phyloP scores from a whole-genome alignment of 2,797 vertebrate genomes.

The Botia almorhae region DNA sequence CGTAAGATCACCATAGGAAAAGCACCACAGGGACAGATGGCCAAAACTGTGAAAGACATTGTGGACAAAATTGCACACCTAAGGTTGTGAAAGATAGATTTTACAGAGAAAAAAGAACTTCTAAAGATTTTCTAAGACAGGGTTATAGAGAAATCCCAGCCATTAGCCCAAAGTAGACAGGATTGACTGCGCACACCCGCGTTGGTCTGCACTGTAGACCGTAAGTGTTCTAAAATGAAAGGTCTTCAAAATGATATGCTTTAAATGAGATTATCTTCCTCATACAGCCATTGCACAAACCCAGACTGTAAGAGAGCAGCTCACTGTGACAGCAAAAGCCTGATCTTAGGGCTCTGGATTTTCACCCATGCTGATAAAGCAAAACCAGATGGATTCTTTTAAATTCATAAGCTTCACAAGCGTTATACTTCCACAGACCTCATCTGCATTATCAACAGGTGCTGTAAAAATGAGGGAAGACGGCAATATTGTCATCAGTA shows the following conservation, averaged over 20 bases:
- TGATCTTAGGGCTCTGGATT: slow-evolving; percentile 24
- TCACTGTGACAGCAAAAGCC: not conserved
- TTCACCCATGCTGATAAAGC: slow-evolving; percentile 27
- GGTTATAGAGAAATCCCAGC: not conserved
- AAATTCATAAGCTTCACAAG: slow-evolving; percentile 43
- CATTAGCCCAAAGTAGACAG: slow-evolving; percentile 23
- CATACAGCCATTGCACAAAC: slow-evolving; percentile 58
- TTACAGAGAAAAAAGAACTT: not conserved
- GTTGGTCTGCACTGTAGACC: slow-evolving; percentile 60
- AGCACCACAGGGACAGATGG: not conserved
- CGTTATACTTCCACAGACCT: slow-evolving; percentile 11
- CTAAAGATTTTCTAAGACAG: not conserved
- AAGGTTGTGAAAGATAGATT: not conserved
- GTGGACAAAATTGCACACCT: slow-evolving; percentile 17
- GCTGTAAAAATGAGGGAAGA: slow-evolving; percentile 26
- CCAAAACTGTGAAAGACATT: not conserved
- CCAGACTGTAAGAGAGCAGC: slow-evolving; percentile 30
- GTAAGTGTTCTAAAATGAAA: slow-evolving; percentile 69
- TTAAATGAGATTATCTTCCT: slow-evolving; percentile 77
- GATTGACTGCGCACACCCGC: slow-evolving; percentile 19
- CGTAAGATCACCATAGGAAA: not conserved
- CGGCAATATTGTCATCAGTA: slow-evolving; percentile 40
- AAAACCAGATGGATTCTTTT: slow-evolving; percentile 34
- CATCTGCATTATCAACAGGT: slow-evolving; percentile 51
- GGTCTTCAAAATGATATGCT: slow-evolving; percentile 76